phyloP scores from a whole-genome alignment of 2,797 vertebrate species.

The Sebastes umbrosus region DNA sequence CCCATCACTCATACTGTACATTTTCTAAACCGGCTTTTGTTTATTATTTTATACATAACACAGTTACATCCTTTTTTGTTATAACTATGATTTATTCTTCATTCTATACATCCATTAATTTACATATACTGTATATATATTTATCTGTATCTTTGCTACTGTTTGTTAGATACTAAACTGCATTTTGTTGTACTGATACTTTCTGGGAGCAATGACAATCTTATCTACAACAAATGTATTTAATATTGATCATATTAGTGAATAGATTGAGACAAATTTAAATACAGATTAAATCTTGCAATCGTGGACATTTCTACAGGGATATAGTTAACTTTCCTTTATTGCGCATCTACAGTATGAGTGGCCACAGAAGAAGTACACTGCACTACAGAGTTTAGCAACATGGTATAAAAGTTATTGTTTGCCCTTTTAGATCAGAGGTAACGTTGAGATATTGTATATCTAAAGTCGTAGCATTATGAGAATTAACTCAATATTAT shows the following conservation, averaged over 20 bases:
- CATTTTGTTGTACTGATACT: neutral
- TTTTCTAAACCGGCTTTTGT: neutral
- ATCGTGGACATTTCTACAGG: neutral
- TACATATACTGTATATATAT: neutral
- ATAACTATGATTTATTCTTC: neutral
- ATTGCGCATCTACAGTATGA: neutral
- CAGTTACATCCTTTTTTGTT: too few relatives aligned
- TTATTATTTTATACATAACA: too few relatives aligned
- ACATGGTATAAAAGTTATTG: neutral
- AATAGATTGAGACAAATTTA: neutral
- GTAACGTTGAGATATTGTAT: neutral
- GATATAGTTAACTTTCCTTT: neutral
- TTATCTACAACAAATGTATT: neutral
- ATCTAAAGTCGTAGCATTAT: neutral
- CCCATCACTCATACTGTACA: neutral
- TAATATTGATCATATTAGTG: neutral
- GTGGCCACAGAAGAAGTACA: neutral
- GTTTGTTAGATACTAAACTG: neutral
- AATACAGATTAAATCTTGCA: neutral
- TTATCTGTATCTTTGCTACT: neutral
- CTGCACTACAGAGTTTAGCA: neutral
- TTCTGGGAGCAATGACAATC: neutral
- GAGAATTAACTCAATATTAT: too few relatives aligned
- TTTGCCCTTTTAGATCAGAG: neutral
- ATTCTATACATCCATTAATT: neutral